Conservation (phyloP, 2,797 vertebrate genomes). For the Argya squamiceps region DNA sequence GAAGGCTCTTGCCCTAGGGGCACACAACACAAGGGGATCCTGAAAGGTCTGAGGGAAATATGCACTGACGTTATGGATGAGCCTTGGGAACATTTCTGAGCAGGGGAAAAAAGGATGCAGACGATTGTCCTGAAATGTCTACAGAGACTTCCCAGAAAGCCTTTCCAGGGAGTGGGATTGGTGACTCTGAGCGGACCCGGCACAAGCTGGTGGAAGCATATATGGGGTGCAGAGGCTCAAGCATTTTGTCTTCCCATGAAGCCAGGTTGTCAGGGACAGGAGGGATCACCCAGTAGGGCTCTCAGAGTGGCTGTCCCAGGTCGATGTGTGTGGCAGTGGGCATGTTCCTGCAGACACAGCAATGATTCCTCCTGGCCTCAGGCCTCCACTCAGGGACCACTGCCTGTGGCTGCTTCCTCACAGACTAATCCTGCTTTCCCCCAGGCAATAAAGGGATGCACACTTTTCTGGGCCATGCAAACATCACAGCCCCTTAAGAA, state of each 20-base stretch:
- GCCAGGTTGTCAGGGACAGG: not conserved
- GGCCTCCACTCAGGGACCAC: not conserved
- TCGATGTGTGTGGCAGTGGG: not conserved
- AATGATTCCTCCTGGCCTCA: not conserved
- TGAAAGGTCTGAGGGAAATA: not conserved
- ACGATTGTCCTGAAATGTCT: not conserved
- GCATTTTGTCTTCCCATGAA: not conserved
- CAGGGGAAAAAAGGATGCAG: not conserved
- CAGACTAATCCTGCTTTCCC: not conserved
- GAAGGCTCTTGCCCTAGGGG: not conserved
- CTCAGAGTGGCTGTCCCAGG: not conserved
- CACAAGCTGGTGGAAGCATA: not conserved
- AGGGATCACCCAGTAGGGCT: fast-evolving
- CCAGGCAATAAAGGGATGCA: not conserved
- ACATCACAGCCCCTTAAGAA: not conserved
- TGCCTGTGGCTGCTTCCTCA: not conserved
- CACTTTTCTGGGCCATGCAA: fast-evolving
- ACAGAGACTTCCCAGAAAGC: not conserved
- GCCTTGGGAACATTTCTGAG: not conserved
- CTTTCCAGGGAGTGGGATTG: fast-evolving
- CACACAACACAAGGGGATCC: not conserved
- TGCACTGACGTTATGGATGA: not conserved
- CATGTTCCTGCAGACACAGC: not conserved
- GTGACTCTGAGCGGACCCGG: not conserved
- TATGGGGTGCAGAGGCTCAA: not conserved